Base-by-base conservation (phyloP, 2,797 vertebrate species). In the Xenopus petersii region DNA sequence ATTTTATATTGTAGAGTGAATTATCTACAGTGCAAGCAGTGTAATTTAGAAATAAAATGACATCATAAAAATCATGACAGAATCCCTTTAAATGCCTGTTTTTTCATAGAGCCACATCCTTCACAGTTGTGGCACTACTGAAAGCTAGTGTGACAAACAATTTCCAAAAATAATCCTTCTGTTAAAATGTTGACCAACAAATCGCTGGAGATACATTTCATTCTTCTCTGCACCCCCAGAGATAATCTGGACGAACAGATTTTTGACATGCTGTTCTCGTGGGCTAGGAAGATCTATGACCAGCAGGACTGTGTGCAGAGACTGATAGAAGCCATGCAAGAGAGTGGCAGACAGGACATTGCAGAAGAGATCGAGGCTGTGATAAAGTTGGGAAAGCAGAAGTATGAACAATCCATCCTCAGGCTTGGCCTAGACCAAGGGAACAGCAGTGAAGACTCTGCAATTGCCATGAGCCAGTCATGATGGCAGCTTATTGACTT, bases 231-330 rank as follows among this genome's bases (percentile, higher is more conserved):
- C 1, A 7, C 67, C 64, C 64, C 59, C 82, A 98, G 97, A 83
- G 93, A 94, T 61, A 88, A 97, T 81, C 90, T 98, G 65, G 89
- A 93, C 0, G 89, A 84, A 61, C 86, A 96, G 90, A 92, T 97
- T 75, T 83, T 94, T 74, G 92, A 95, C 70, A 95, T 99, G 95
- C 90, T 99, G 21, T 98, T 98, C 84, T 91, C 87, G 0, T 98
- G 97, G 97, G 97, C 94, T 0, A 89, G 90, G 74, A 86, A 82
- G 77, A 94, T 96, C 82, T 86, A 75, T 0, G 69, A 92, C 87
- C 82, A 87, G 83, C 59, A 92, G 33, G 80, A 84, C 30, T 89
- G 93, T 60, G 91, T 93, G 78, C 88, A 83, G 12, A 88, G 84
- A 75, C 84, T 99, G 65, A 84, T 94, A 36, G 58, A 75, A 2